A percentile compares a stretch with the other conserved stretches of the same genome.
Evolutionary conservation across 2,888 invertebrate species (phyloP).

Genomic region (Petrophora chlorosata): DNA sequence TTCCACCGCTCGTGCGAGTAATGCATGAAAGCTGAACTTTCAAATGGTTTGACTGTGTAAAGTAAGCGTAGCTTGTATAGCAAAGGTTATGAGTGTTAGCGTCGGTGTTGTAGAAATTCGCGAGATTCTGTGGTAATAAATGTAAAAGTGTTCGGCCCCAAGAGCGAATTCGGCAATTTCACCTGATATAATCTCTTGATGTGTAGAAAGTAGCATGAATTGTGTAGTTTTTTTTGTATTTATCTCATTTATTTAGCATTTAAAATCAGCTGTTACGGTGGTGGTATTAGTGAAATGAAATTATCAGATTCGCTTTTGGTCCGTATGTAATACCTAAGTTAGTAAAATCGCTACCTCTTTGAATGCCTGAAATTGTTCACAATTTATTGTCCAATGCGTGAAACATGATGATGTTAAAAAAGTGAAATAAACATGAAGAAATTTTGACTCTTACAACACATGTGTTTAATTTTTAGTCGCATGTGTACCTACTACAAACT

Average conservation of each 20-base stretch:
- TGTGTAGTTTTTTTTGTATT: conserved; percentile 26
- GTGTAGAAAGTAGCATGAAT: conserved; percentile 26
- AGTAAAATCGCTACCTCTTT: conserved; percentile 76
- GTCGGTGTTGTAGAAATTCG: conserved; percentile 55
- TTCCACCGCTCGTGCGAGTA: conserved; percentile 5
- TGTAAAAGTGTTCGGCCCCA: conserved; percentile 39
- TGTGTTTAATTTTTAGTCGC: conserved; percentile 32
- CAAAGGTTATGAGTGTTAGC: conserved; percentile 39
- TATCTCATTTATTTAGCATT: conserved; percentile 31
- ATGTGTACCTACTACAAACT: not conserved
- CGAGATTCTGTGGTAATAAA: conserved; percentile 46
- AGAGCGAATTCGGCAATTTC: conserved; percentile 35
- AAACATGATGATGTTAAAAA: conserved; percentile 67
- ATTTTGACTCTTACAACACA: conserved; percentile 58
- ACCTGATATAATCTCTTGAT: conserved; percentile 25
- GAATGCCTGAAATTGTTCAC: conserved; percentile 75
- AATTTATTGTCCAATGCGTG: conserved; percentile 65
- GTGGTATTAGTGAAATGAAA: conserved; percentile 10
- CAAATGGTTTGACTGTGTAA: conserved; percentile 45
- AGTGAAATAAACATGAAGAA: conserved; percentile 70
- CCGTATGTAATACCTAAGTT: conserved; percentile 44
- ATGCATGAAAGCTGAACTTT: conserved; percentile 1
- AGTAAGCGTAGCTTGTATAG: conserved; percentile 39
- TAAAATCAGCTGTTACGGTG: conserved; percentile 20
- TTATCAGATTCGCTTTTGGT: conserved; percentile 26